Conservation (phyloP, 1,140 invertebrate species). For the Drosophila tropicalis region DNA sequence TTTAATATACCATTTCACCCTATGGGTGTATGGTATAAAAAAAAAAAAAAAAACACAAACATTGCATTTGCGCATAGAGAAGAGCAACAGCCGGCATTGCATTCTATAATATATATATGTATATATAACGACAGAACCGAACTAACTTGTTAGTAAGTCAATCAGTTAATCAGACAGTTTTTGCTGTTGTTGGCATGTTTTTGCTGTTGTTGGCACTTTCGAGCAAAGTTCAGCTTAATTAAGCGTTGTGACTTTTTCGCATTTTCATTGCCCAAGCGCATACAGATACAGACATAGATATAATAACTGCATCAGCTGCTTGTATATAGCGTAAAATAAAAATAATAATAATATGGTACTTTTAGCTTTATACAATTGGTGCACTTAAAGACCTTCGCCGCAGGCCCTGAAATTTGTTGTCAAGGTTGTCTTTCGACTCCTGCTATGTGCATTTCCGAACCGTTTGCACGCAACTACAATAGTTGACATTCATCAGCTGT, state of each 20-base stretch:
- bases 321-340: constrained; percentile 39
- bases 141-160: background rate
- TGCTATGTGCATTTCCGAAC: constrained; percentile 66
- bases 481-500: too few species aligned
- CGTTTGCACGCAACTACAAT: too few species aligned
- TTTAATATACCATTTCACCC: too few species aligned
- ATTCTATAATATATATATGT: constrained; percentile 20
- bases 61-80: constrained; percentile 34
- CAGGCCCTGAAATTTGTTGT: constrained; percentile 76
- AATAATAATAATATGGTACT: constrained; percentile 49
- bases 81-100: constrained; percentile 51
- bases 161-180: constrained; percentile 6
- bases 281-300: constrained; percentile 16
- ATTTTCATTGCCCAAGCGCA: constrained; percentile 52
- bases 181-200: constrained; percentile 18
- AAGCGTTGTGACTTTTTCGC: constrained; percentile 62
- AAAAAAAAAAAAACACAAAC: too few species aligned
- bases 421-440: constrained; percentile 59
- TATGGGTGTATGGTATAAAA: too few species aligned
- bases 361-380: constrained; percentile 46
- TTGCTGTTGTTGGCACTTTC: constrained; percentile 42
- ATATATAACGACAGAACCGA: background rate
- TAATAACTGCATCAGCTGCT: constrained; percentile 12
- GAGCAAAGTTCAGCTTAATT: constrained; percentile 76
- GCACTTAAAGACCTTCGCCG: constrained; percentile 68